phyloP scores from a whole-genome alignment of 2,797 vertebrate genomes.

The Lagorchestes hirsutus region DNA sequence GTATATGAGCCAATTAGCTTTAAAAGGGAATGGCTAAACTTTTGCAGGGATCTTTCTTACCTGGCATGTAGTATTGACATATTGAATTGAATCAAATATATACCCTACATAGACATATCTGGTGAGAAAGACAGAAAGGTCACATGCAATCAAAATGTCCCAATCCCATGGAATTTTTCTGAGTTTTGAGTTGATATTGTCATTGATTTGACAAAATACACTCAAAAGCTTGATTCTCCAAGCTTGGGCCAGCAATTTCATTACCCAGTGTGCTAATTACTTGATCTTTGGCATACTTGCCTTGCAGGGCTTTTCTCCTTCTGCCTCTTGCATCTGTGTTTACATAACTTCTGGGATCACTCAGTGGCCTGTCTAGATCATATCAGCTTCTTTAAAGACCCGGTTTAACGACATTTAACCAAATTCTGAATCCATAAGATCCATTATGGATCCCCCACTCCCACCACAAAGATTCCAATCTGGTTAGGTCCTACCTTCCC shows the following conservation, averaged over 20 bases:
- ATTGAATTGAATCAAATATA: neutral
- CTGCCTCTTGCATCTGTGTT: constrained; percentile 83
- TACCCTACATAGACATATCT: neutral
- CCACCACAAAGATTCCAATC: constrained; percentile 73
- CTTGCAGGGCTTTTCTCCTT: constrained; percentile 67
- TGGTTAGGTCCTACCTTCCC: constrained; percentile 83
- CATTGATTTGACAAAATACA: constrained; percentile 50
- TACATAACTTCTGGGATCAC: constrained; percentile 74
- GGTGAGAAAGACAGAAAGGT: constrained; percentile 28
- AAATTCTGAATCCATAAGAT: constrained; percentile 83
- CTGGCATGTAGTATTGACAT: neutral
- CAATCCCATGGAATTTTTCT: constrained; percentile 39
- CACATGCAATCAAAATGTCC: constrained; percentile 8
- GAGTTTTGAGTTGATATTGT: constrained; percentile 52
- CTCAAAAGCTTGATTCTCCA: constrained; percentile 54
- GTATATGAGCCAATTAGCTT: constrained; percentile 30
- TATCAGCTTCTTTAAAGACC: constrained; percentile 84
- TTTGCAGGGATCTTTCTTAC: constrained; percentile 20
- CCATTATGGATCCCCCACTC: constrained; percentile 59
- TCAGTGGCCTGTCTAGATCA: constrained; percentile 74
- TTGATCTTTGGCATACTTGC: constrained; percentile 49
- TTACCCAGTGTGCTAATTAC: constrained; percentile 64
- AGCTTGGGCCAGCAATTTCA: constrained; percentile 20
- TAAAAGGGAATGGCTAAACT: neutral
- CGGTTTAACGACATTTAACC: constrained; percentile 79